These are phyloP conservation scores for Drosophila elegans DNA, from an alignment of 1,140 invertebrate species.

Conservation along the genomic window DNA sequence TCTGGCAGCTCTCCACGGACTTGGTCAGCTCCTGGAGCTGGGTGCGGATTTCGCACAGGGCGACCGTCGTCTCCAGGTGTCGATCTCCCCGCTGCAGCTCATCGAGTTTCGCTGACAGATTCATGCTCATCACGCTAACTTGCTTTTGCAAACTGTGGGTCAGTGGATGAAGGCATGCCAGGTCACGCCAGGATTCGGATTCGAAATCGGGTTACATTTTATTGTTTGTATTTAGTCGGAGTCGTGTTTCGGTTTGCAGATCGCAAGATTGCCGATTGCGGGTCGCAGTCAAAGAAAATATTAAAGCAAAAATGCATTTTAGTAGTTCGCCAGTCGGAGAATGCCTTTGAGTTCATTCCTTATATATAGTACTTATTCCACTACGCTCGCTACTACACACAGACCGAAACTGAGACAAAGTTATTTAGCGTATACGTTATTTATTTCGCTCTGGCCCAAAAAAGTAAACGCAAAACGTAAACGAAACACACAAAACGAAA, in stretches of 20 bases:
- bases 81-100: conserved; percentile 94
- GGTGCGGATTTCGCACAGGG: conserved; percentile 94
- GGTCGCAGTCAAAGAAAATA: conserved; percentile 68
- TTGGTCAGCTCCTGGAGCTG: conserved; percentile 96
- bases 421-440: conserved; percentile 79
- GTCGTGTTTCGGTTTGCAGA: too few relatives aligned
- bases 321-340: conserved; percentile 56
- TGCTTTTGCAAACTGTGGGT: conserved; percentile 94
- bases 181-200: conserved; percentile 47
- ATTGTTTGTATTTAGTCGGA: not conserved
- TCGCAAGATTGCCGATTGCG: conserved; percentile 10
- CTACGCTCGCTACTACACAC: conserved; percentile 27
- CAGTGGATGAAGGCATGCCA: not conserved
- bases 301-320: conserved; percentile 78
- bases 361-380: conserved; percentile 28
- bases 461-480: conserved; percentile 38
- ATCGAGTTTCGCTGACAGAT: conserved; percentile 95
- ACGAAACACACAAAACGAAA: conserved; percentile 68
- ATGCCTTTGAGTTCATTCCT: conserved; percentile 57
- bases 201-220: conserved; percentile 11
- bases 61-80: conserved; percentile 94
- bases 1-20: conserved; percentile 96
- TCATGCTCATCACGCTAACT: conserved; percentile 98
- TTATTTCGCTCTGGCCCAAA: conserved; percentile 59
- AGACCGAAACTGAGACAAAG: conserved; percentile 27